A percentile compares a stretch with the other conserved stretches of the same genome.
Conservation (phyloP, 2,797 vertebrate species). For the Carduelis carduelis region DNA sequence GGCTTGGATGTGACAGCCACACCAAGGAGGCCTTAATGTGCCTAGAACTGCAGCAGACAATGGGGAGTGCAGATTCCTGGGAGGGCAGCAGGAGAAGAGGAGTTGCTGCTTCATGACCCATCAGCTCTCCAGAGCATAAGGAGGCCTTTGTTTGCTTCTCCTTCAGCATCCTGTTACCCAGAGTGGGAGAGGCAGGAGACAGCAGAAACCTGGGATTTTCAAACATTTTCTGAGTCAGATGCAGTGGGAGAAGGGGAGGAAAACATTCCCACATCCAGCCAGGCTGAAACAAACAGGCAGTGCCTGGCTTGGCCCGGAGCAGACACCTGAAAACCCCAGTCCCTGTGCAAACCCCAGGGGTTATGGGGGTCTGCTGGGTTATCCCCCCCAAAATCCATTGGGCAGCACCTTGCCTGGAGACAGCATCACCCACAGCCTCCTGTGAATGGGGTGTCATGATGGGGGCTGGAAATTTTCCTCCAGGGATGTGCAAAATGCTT, state of each 20-base stretch:
- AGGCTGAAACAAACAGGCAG: not conserved
- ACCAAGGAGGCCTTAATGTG: not conserved
- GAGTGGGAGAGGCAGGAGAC: conserved; percentile 14
- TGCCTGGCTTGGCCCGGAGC: not conserved
- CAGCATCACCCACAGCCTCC: rapidly evolving
- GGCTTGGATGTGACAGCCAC: not conserved
- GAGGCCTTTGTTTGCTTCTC: conserved; percentile 37
- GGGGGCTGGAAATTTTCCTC: not conserved
- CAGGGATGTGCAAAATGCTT: rapidly evolving
- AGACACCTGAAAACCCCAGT: not conserved
- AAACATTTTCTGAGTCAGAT: conserved; percentile 42
- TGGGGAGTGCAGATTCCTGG: not conserved
- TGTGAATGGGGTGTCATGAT: rapidly evolving
- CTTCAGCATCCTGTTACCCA: not conserved
- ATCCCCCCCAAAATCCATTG: not conserved
- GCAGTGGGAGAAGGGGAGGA: not conserved
- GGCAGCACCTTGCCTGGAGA: not conserved
- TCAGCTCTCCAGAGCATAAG: conserved; percentile 38
- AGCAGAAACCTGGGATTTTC: conserved; percentile 30
- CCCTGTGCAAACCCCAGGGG: rapidly evolving
- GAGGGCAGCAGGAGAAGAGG: conserved; percentile 19
- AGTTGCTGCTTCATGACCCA: not conserved
- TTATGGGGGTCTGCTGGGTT: not conserved
- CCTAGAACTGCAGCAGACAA: not conserved
- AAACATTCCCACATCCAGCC: not conserved